Evolutionary conservation across 2,888 invertebrate genomes (phyloP).

Genomic region (Lasioglossum pauxillum): DNA sequence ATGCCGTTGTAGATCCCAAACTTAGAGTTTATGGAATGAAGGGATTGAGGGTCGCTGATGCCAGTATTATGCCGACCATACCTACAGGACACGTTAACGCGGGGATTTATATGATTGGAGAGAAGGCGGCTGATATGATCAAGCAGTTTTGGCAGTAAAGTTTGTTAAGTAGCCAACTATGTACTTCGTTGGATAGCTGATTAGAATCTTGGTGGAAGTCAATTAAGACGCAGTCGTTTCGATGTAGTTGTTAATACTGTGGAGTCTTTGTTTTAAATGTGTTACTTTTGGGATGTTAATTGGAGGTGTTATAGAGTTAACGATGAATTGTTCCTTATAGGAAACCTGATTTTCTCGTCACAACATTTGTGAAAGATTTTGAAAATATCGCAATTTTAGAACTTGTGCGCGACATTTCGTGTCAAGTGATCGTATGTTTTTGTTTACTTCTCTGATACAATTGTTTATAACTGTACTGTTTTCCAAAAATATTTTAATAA

Average conservation of each 20-base stretch:
- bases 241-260: background rate
- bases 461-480: background rate
- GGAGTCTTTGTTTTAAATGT: background rate
- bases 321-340: slow-evolving; percentile 18
- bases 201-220: background rate
- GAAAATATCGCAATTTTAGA: background rate
- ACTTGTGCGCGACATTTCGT: background rate
- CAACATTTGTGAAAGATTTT: background rate
- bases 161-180: background rate
- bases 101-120: slow-evolving; percentile 87
- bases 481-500: background rate
- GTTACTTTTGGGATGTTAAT: background rate
- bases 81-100: slow-evolving; percentile 87
- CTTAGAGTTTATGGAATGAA: slow-evolving; percentile 86
- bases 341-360: background rate
- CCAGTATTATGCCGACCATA: slow-evolving; percentile 87
- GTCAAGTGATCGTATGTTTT: background rate
- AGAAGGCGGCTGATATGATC: slow-evolving; percentile 87
- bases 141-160: slow-evolving; percentile 83
- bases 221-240: background rate
- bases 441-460: background rate
- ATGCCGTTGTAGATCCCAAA: slow-evolving; percentile 86
- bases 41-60: slow-evolving; percentile 86
- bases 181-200: too few relatives aligned
- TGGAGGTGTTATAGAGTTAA: background rate